Percentiles rank a stretch among this genome's conserved stretches.
phyloP scores from a whole-genome alignment of 2,797 vertebrate species.

The Thunnus albacares region DNA sequence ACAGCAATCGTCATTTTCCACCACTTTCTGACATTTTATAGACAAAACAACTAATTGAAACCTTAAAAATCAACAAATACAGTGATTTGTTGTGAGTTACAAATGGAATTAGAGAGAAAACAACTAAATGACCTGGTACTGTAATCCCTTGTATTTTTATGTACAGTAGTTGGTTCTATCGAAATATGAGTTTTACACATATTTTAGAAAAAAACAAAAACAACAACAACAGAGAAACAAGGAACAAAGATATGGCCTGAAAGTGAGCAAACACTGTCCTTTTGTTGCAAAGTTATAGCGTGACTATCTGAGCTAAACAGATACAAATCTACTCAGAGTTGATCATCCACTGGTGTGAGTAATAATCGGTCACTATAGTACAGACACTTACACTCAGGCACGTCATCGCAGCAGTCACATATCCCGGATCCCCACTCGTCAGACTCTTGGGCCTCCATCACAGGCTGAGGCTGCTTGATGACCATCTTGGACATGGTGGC shows the following conservation, averaged over 20 bases:
- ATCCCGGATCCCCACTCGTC: conserved; percentile 68
- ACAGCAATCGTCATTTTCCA: too few species aligned
- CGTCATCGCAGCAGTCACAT: conserved; percentile 68
- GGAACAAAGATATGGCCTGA: not conserved
- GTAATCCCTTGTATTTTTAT: too few species aligned
- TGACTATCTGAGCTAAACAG: not conserved
- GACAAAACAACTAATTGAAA: too few species aligned
- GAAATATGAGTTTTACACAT: too few species aligned
- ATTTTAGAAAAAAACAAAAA: too few species aligned
- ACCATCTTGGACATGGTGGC: conserved; percentile 63
- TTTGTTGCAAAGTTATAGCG: not conserved
- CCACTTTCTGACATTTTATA: too few species aligned
- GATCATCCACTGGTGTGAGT: too few species aligned
- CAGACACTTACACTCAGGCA: conserved; percentile 57
- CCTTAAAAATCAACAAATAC: too few species aligned
- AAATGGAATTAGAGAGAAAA: too few species aligned
- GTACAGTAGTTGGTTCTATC: too few species aligned
- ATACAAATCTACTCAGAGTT: not conserved
- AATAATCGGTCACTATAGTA: not conserved
- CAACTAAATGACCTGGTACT: too few species aligned
- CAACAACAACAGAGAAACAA: not conserved
- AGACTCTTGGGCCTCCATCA: conserved; percentile 38
- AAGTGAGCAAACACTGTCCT: not conserved
- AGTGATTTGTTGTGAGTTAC: too few species aligned
- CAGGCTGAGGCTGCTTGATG: conserved; percentile 59